A percentile compares a stretch with the other conserved stretches of the same genome.
Evolutionary conservation across 1,140 invertebrate species (phyloP).

Genomic region (Calephelis virginiensis): DNA sequence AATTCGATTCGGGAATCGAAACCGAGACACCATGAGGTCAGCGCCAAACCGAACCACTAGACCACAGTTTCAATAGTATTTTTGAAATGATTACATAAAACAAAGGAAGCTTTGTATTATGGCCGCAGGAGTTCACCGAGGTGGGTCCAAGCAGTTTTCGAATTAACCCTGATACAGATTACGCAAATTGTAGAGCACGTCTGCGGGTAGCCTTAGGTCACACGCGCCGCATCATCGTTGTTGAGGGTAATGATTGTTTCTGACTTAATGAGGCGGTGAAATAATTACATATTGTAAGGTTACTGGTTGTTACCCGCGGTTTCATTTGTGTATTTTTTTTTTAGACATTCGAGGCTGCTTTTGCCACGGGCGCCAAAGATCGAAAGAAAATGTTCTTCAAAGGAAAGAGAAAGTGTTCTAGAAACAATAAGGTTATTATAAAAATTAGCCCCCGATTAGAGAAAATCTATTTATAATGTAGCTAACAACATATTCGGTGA

Average conservation of each 20-base stretch:
- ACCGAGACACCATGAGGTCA: too few species aligned
- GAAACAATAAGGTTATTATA: too few species aligned
- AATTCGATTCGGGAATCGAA: too few species aligned
- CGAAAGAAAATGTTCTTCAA: too few species aligned
- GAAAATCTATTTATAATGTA: too few species aligned
- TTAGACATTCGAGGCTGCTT: too few species aligned
- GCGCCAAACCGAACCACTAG: background rate
- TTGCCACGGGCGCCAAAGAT: too few species aligned
- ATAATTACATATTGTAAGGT: background rate
- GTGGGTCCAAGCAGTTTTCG: background rate
- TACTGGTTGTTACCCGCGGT: background rate
- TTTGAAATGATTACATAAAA: background rate
- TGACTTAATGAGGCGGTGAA: conserved; percentile 7
- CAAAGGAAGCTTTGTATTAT: conserved; percentile 5
- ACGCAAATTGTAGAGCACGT: conserved; percentile 11
- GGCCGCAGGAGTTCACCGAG: conserved; percentile 3
- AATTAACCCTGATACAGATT: conserved; percentile 9
- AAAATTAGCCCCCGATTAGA: too few species aligned
- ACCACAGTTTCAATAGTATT: background rate
- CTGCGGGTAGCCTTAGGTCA: conserved; percentile 13
- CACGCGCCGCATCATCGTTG: background rate
- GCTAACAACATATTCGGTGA: too few species aligned
- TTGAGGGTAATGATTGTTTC: background rate
- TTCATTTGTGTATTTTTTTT: too few species aligned
- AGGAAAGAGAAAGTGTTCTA: too few species aligned